Evolutionary conservation across 2,888 invertebrate species (phyloP).

Genomic region (Lissonota sp.): DNA sequence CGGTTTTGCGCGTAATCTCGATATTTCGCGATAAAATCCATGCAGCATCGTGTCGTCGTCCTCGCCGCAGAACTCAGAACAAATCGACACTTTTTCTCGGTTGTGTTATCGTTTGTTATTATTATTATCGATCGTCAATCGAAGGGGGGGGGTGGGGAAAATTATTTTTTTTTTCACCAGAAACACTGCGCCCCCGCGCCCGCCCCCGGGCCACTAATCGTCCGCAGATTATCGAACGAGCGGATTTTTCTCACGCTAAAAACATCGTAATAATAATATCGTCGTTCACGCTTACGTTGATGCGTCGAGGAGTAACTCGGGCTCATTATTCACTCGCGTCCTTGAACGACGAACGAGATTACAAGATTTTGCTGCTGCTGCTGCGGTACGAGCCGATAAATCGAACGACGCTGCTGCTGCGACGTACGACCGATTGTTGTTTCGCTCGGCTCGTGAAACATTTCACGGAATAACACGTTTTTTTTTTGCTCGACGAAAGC

Average conservation of each 20-base stretch:
- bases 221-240: constrained; percentile 13
- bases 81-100: not conserved
- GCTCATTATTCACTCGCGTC: constrained; percentile 55
- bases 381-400: constrained; percentile 38
- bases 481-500: not conserved
- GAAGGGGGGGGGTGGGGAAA: too few relatives aligned
- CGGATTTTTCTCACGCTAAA: constrained; percentile 41
- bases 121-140: not conserved
- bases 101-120: not conserved
- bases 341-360: constrained; percentile 25
- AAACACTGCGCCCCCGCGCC: too few relatives aligned
- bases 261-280: constrained; percentile 52
- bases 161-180: too few relatives aligned
- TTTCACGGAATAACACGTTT: constrained; percentile 41
- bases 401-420: constrained; percentile 41
- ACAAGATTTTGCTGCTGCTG: constrained; percentile 36
- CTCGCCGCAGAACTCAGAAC: too few relatives aligned
- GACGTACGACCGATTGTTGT: constrained; percentile 57
- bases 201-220: too few relatives aligned
- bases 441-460: constrained; percentile 51
- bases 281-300: constrained; percentile 41
- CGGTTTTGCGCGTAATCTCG: constrained; percentile 9
- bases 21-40: constrained; percentile 8
- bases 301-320: constrained; percentile 49
- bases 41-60: constrained; percentile 42